Evolutionary conservation across 2,797 vertebrate genomes (phyloP).

Genomic region (Neopelma chrysocephalum): DNA sequence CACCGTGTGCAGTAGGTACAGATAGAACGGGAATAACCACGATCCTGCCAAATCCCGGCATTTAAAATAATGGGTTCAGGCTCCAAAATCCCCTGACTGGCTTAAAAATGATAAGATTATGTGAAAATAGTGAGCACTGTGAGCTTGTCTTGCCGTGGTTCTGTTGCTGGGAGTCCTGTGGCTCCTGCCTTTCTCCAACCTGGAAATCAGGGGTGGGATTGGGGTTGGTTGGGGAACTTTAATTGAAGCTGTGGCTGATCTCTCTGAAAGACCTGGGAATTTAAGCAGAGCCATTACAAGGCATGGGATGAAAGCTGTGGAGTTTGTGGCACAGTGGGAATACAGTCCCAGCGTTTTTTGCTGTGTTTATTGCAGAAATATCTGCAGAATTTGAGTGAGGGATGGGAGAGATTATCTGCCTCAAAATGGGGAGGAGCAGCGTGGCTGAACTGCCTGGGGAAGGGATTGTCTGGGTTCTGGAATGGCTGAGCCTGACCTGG

Average conservation of each 20-base stretch:
- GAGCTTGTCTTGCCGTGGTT: background rate
- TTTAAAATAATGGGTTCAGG: background rate
- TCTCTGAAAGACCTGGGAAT: background rate
- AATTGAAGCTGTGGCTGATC: background rate
- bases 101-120: background rate
- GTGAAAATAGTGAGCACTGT: background rate
- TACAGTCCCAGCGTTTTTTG: accelerated
- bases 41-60: background rate
- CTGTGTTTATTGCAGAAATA: background rate
- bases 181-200: accelerated
- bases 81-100: background rate
- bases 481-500: background rate
- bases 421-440: background rate
- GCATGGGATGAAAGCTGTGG: background rate
- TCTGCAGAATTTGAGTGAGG: background rate
- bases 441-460: background rate
- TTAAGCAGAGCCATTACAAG: background rate
- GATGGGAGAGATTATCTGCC: background rate
- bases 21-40: background rate
- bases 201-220: background rate
- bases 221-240: background rate
- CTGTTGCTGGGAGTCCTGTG: background rate
- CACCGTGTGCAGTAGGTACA: background rate
- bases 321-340: background rate
- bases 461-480: accelerated